Evolutionary conservation across 1,140 invertebrate species (phyloP), one percentile per base, ranked within the genome.

Genomic region (Formica selysi): DNA sequence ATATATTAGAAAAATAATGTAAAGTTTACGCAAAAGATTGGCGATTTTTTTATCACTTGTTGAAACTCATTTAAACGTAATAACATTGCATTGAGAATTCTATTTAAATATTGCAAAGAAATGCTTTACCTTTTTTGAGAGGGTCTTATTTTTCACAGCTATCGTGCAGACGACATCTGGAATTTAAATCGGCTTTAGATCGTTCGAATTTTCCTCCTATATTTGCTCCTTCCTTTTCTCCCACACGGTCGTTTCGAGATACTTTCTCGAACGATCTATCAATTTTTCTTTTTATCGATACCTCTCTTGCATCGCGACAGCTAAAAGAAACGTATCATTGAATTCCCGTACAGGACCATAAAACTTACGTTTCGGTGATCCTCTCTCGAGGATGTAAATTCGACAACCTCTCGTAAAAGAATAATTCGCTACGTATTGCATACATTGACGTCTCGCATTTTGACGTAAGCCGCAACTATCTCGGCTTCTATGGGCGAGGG

Each of bases 251-350:
- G 32, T 16, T 26, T 26, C 38, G 44, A 44, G 26, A 44, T 38
- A 38, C 65, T 44, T 44, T 8, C 7, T 32, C 32, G 8, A 67
- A 78, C 26, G 44, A 51, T 80, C 36, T 71, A 71, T 71, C 36
- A 81, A 81, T 81, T 81, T 83, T 78, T 36, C 54, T 54, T 62
- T 83, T 81, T 81, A 83, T 83, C 19, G 54, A 44, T 48, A 73
- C 38, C 13, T 44, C 19, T 13, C 32, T 16, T 29, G 51, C 78
- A 38, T 29, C 41, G 29, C 79, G 79, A 61, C 79, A 74, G 44
- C 29, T 41, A 13, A 61, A 83, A 83, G 36, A 44, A 57, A 54
- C 29, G 38, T 54, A 36, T 73, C 68, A 54, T 83, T 62, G 62
- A 44, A 38, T 83, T 83, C 51, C 29, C 68, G 54, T 41, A 19